Conservation (phyloP, 2,888 invertebrate genomes). For the Lasius platythorax region DNA sequence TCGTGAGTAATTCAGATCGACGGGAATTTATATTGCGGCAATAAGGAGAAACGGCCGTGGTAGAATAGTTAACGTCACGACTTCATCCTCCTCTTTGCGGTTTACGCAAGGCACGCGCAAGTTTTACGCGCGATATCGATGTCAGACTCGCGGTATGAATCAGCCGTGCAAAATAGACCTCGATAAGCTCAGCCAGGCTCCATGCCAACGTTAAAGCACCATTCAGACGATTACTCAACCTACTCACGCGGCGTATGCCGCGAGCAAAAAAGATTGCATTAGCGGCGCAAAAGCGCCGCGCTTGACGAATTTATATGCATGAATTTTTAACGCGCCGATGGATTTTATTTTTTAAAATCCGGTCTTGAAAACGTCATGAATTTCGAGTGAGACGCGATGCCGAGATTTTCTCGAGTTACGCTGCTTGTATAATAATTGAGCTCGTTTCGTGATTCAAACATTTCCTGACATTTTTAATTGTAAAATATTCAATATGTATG, state of each 20-base stretch:
- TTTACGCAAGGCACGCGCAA: slow-evolving; percentile 41
- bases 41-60: not conserved
- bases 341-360: not conserved
- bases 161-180: slow-evolving; percentile 73
- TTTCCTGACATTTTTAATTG: not conserved
- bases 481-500: not conserved
- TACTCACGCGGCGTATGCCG: not conserved
- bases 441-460: not conserved
- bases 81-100: not conserved
- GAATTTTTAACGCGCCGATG: not conserved
- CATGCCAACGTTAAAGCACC: slow-evolving; percentile 66
- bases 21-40: not conserved
- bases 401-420: not conserved
- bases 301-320: not conserved
- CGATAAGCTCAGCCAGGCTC: slow-evolving; percentile 65
- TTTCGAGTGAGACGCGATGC: not conserved
- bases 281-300: slow-evolving; percentile 24
- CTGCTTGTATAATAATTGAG: not conserved
- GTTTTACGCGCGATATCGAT: slow-evolving; percentile 61
- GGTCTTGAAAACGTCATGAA: not conserved
- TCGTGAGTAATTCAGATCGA: slow-evolving; percentile 20
- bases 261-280: slow-evolving; percentile 32
- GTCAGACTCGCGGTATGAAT: slow-evolving; percentile 69
- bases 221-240: slow-evolving; percentile 62
- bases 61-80: not conserved